Evolutionary conservation across 2,113 vertebrate species (phyloP), one percentile per base, ranked within the genome.

Genomic region (Scopus umbretta): DNA sequence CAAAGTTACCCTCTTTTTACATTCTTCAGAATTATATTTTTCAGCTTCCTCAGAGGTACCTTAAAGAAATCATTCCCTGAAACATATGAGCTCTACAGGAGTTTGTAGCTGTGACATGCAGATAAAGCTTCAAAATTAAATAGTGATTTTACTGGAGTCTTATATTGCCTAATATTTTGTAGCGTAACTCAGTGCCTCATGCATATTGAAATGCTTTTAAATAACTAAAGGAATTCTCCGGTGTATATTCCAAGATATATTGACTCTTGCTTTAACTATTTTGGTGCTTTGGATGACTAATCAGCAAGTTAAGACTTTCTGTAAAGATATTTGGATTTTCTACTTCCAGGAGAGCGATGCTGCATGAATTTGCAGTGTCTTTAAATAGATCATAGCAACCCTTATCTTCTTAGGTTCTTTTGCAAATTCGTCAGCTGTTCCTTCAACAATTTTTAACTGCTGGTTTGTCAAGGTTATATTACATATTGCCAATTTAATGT

Each of bases 231-330:
- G 71, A 91, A 86, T 53, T 87, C 63, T 93, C 56, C 62, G 80
- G 80, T 45, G 34, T 67, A 55, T 93, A 89, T 83, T 94, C 80
- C 72, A 92, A 96, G 70, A 91, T 38, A 89, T 10, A 86, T 4
- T 61, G 89, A 80, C 67, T 95, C 82, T 80, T 90, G 26, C 72
- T 96, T 82, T 93, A 94, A 96, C 66, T 87, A 25, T 95, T 92
- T 91, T 94, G 59, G 79, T 42, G 36, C 43, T 34, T 86, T 75
- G 84, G 80, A 92, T 96, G 91, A 97, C 94, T 95, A 94, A 95
- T 92, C 80, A 96, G 56, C 29, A 56, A 93, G 80, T 90, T 72
- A 95, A 80, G 80, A 72, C 70, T 84, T 95, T 94, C 89, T 81
- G 72, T n/a, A 63, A 80, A 83, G 68, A 88, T 93, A 85, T 79